These are phyloP conservation scores for Himalopsyche japonica DNA, from an alignment of 2,888 invertebrate genomes.

Conservation along the genomic window DNA sequence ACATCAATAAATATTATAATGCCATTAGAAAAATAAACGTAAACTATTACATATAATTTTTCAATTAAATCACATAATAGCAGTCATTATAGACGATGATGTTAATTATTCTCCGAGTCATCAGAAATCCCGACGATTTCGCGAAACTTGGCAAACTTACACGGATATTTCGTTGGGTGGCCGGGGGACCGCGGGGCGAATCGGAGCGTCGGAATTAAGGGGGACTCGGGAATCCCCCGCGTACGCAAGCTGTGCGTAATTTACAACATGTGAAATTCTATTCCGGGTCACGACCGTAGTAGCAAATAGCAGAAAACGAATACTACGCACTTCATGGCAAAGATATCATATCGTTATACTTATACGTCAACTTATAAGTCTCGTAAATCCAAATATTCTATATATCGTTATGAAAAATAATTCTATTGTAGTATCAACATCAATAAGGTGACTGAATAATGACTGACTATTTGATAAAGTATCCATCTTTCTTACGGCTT, in stretches of 20 bases:
- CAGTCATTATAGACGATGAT: background rate
- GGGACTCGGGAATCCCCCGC: slow-evolving; percentile 9
- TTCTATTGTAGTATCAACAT: too few species aligned
- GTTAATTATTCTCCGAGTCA: background rate
- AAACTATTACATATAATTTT: too few species aligned
- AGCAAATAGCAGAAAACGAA: background rate
- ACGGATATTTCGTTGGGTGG: background rate
- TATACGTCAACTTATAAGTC: too few species aligned
- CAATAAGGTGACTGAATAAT: too few species aligned
- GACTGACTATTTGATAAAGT: too few species aligned
- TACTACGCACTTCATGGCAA: background rate
- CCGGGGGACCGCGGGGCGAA: background rate
- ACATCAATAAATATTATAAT: too few species aligned
- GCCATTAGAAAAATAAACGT: too few species aligned
- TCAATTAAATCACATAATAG: too few species aligned
- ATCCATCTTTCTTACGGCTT: too few species aligned
- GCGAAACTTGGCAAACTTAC: background rate
- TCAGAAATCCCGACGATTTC: background rate
- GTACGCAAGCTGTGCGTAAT: slow-evolving; percentile 18
- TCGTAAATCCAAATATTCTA: too few species aligned
- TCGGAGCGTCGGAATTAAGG: background rate
- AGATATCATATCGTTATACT: too few species aligned
- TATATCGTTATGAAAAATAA: too few species aligned
- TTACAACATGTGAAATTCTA: slow-evolving; percentile 18
- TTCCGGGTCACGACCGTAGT: background rate